Percentiles rank a stretch among this genome's conserved stretches.
Conservation (phyloP, 2,113 vertebrate genomes). For the Brachionichthys hirsutus region DNA sequence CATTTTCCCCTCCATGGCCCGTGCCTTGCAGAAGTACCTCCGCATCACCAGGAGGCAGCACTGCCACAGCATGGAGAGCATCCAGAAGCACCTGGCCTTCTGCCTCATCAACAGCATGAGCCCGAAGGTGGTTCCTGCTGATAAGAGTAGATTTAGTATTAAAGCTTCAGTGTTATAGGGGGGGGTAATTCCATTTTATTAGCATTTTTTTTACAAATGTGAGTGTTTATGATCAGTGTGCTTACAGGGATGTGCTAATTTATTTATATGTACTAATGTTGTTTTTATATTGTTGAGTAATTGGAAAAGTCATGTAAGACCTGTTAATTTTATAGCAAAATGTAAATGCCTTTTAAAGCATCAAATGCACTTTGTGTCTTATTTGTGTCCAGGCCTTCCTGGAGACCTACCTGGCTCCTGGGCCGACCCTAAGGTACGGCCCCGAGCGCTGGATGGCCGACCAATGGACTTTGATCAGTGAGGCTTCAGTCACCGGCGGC, state of each 20-base stretch:
- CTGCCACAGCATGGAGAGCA: conserved; percentile 98
- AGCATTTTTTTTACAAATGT: no score
- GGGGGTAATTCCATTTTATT: no score
- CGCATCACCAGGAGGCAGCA: conserved; percentile 94
- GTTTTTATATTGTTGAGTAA: no score
- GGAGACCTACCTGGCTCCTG: conserved; percentile 87
- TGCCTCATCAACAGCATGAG: conserved; percentile 96
- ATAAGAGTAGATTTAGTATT: background rate
- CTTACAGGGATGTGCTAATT: no score
- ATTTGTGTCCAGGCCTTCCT: conserved; percentile 84
- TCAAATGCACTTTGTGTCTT: background rate
- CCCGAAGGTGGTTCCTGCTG: conserved; percentile 82
- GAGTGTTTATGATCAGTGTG: no score
- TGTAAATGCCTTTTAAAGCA: background rate
- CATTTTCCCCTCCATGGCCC: conserved; percentile 95
- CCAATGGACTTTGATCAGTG: conserved; percentile 95
- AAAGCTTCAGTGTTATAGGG: no score
- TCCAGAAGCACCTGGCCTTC: conserved; percentile 94
- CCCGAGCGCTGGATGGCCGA: conserved; percentile 91
- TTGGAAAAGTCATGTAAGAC: no score
- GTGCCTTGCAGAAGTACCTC: conserved; percentile 94
- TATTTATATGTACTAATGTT: no score
- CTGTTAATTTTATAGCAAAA: no score
- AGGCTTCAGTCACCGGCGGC: conserved; percentile 89
- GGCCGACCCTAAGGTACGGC: conserved; percentile 94